These are phyloP conservation scores for Xiphydria camelus DNA, from an alignment of 2,888 invertebrate genomes.

Conservation along the genomic window DNA sequence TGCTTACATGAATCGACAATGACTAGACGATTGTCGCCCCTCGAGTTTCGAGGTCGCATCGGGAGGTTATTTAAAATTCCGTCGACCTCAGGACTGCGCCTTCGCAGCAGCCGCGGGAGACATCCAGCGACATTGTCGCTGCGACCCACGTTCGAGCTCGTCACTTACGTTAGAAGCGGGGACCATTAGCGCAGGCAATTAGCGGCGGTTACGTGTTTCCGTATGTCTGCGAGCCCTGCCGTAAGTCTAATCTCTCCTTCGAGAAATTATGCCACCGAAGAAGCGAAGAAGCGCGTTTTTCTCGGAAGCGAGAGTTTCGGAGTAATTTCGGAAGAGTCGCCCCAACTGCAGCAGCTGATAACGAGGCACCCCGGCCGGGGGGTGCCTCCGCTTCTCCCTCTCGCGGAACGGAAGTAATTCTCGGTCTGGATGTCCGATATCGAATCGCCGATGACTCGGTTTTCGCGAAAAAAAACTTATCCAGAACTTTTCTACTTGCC, in stretches of 20 bases:
- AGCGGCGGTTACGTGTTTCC: conserved; percentile 20
- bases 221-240: neutral
- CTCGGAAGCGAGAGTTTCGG: too few species aligned
- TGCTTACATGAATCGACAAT: neutral
- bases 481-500: too few species aligned
- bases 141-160: conserved; percentile 16
- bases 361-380: neutral
- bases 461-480: too few species aligned
- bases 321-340: neutral
- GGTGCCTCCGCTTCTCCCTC: neutral
- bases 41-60: too few species aligned
- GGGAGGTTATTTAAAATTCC: too few species aligned
- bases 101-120: neutral
- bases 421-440: too few species aligned
- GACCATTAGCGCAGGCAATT: conserved; percentile 34
- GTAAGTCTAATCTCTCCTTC: conserved; percentile 16
- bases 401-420: too few species aligned
- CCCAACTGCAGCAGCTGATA: neutral
- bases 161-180: conserved; percentile 31
- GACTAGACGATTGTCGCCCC: too few species aligned
- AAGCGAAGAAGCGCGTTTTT: neutral
- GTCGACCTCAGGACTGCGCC: neutral
- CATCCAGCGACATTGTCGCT: conserved; percentile 13
- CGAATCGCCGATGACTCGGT: too few species aligned
- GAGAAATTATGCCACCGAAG: conserved; percentile 19